Evolutionary conservation across 2,113 vertebrate genomes (phyloP).

Genomic region (Thunnus thynnus): DNA sequence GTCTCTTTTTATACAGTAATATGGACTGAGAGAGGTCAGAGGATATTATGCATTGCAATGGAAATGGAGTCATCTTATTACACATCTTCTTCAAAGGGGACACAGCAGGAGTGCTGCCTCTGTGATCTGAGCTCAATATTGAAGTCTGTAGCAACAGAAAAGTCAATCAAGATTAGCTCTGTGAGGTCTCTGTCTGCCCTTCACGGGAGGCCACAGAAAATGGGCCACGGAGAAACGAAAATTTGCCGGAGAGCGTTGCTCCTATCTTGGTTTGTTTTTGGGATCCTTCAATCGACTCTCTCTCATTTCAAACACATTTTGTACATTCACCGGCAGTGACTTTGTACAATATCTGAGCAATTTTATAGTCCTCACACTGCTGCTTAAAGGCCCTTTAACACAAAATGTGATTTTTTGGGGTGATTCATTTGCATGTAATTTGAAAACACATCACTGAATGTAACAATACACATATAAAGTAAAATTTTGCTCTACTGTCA

Average conservation of each 20-base stretch:
- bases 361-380: neutral
- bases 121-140: slow-evolving; percentile 58
- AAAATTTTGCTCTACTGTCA: no score
- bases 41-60: slow-evolving; percentile 13
- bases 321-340: no score
- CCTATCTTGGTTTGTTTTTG: neutral
- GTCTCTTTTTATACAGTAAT: neutral
- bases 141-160: slow-evolving; percentile 55
- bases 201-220: slow-evolving; percentile 6
- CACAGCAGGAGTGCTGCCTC: slow-evolving; percentile 39
- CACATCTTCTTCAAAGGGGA: slow-evolving; percentile 32
- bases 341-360: no score
- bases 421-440: neutral
- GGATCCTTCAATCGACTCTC: no score
- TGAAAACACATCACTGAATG: neutral
- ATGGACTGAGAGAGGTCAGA: slow-evolving; percentile 1
- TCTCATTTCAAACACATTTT: no score
- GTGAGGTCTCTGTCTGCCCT: slow-evolving; percentile 39
- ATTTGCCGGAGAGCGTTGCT: neutral
- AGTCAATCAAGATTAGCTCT: slow-evolving; percentile 64
- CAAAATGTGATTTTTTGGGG: neutral
- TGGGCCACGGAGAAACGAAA: neutral
- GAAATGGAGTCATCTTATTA: slow-evolving; percentile 34
- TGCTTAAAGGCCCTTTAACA: neutral
- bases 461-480: neutral